These are phyloP conservation scores for Pomatorhinus ruficollis DNA, from an alignment of 2,113 vertebrate species.

Conservation along the genomic window DNA sequence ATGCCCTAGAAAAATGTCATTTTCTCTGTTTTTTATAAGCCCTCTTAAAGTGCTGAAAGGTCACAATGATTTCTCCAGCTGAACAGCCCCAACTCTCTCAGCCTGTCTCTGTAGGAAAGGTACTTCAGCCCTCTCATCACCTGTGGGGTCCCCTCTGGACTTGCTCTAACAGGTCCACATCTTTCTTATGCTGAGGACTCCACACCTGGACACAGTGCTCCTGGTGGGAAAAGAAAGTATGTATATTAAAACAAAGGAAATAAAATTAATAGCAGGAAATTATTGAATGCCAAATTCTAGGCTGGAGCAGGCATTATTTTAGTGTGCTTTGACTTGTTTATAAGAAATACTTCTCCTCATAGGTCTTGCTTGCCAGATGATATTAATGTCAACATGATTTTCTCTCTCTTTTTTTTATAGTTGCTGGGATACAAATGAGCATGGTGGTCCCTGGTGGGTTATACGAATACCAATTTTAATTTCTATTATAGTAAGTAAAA, in stretches of 20 bases:
- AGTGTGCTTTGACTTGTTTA: background rate
- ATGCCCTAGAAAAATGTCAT: background rate
- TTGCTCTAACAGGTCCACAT: background rate
- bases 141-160: background rate
- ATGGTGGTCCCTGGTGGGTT: conserved; percentile 79
- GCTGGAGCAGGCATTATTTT: background rate
- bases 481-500: conserved; percentile 81
- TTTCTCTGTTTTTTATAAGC: background rate
- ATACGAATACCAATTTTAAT: conserved; percentile 79
- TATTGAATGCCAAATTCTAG: background rate
- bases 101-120: background rate
- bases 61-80: background rate
- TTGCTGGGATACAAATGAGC: conserved; percentile 83
- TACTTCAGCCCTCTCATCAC: background rate
- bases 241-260: background rate
- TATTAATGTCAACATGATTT: background rate
- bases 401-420: conserved; percentile 37
- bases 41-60: background rate
- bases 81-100: background rate
- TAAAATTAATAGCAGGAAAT: background rate
- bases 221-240: background rate
- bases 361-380: background rate
- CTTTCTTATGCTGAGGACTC: background rate
- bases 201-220: background rate
- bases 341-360: background rate